Evolutionary conservation across 2,113 vertebrate species (phyloP).

Genomic region (Amia ocellicauda): DNA sequence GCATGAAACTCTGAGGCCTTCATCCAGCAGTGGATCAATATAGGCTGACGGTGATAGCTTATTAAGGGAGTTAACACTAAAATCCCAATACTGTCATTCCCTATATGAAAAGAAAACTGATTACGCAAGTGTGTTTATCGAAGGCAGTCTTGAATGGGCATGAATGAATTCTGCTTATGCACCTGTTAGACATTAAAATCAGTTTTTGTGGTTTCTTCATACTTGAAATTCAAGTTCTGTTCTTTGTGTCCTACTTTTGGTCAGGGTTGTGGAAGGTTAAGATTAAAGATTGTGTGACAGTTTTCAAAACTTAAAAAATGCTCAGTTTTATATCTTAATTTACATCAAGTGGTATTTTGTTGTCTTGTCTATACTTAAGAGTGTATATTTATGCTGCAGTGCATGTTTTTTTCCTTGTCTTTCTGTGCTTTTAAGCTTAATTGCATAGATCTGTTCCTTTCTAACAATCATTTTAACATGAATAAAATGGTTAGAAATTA

Average conservation of each 20-base stretch:
- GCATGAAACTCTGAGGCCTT: no score
- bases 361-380: no score
- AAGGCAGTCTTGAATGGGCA: conserved; percentile 34
- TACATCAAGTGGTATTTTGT: no score
- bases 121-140: conserved; percentile 23
- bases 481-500: background rate
- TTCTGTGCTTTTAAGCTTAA: background rate
- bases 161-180: conserved; percentile 43
- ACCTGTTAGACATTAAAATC: conserved; percentile 55
- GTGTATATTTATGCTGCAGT: no score
- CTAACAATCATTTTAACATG: background rate
- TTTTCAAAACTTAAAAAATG: no score
- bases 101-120: conserved; percentile 23
- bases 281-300: background rate
- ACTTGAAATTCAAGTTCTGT: conserved; percentile 49
- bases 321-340: no score
- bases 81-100: conserved; percentile 36
- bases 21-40: no score
- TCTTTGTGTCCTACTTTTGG: conserved; percentile 45
- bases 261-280: conserved; percentile 32
- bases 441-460: no score
- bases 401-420: no score
- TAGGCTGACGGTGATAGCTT: no score
- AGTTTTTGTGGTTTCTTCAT: conserved; percentile 45
- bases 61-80: conserved; percentile 18